Conservation (phyloP, 2,113 vertebrate genomes). For the Tupaia tana region DNA sequence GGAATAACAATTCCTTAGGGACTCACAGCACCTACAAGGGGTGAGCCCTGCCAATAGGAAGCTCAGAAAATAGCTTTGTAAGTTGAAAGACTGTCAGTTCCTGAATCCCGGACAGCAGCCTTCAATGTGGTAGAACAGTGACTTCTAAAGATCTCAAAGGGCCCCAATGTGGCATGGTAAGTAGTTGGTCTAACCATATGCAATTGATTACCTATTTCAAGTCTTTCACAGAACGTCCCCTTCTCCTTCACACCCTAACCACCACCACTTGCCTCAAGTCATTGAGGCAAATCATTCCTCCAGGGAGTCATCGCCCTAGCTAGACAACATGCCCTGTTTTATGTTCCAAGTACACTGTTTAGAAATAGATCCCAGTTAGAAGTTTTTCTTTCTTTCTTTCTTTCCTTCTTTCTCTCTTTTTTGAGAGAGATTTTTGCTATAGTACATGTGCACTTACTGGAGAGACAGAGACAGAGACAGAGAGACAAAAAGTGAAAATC, state of each 20-base stretch:
- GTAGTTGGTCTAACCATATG: neutral
- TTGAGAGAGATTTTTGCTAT: too few species aligned
- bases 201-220: neutral
- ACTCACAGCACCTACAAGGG: neutral
- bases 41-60: neutral
- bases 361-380: neutral
- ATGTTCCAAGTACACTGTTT: neutral
- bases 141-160: constrained; percentile 23
- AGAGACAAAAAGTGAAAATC: too few species aligned
- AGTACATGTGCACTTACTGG: too few species aligned
- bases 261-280: neutral
- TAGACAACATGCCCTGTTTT: neutral
- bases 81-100: neutral
- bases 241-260: neutral
- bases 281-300: neutral
- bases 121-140: neutral
- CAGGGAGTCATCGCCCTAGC: neutral
- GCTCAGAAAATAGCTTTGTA: neutral
- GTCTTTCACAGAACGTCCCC: neutral
- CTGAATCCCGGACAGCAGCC: neutral
- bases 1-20: neutral
- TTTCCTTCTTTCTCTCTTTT: too few species aligned
- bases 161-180: neutral
- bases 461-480: too few species aligned
- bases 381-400: neutral